Percentiles rank a stretch among this genome's conserved stretches.
Conservation (phyloP, 1,140 invertebrate species). For the Antheraea pernyi region DNA sequence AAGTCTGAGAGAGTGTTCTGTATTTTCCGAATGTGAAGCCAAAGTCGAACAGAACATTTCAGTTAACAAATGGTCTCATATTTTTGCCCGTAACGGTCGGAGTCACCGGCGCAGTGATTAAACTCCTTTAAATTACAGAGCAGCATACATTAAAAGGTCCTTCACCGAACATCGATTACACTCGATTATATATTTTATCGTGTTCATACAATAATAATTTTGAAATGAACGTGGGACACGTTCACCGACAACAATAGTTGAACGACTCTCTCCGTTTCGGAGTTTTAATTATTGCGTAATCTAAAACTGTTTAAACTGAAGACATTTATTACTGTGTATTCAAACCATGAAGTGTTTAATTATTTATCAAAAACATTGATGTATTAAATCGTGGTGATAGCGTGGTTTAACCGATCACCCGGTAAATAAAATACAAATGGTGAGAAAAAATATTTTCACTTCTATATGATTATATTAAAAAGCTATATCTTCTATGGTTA, state of each 20-base stretch:
- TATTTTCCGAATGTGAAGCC: background rate
- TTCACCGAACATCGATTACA: conserved; percentile 26
- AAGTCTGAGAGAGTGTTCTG: background rate
- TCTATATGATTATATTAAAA: too few species aligned
- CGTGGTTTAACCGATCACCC: too few species aligned
- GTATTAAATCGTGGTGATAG: too few species aligned
- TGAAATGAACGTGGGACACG: conserved; percentile 30
- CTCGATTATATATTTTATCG: conserved; percentile 23
- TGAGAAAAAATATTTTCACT: too few species aligned
- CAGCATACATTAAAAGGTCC: conserved; percentile 28
- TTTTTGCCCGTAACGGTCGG: background rate
- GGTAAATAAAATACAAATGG: too few species aligned
- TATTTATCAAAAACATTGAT: too few species aligned
- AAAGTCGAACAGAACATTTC: background rate
- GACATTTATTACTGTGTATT: too few species aligned
- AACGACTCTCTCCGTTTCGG: background rate
- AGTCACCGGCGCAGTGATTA: background rate
- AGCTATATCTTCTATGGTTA: too few species aligned
- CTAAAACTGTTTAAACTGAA: too few species aligned
- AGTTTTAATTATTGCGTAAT: background rate
- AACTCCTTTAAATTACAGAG: conserved; percentile 10
- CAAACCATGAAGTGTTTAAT: too few species aligned
- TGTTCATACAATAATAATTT: conserved; percentile 24
- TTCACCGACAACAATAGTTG: background rate
- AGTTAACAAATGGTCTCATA: background rate